Conservation (phyloP, 2,888 invertebrate species). For the Clivina fossor region DNA sequence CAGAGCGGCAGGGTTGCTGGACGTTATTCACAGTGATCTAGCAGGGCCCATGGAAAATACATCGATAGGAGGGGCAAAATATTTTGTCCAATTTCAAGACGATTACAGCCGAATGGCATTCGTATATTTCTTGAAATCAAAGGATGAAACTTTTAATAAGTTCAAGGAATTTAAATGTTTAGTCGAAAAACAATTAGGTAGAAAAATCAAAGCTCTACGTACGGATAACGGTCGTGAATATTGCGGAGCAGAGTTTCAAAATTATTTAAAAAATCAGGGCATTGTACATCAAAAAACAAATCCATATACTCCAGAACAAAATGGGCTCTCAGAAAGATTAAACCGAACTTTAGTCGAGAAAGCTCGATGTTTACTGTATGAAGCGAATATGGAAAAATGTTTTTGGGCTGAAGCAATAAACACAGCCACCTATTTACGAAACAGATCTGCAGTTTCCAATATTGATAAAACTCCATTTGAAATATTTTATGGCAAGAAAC, state of each 20-base stretch:
- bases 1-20: slow-evolving; percentile 35
- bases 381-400: slow-evolving; percentile 29
- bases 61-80: slow-evolving; percentile 39
- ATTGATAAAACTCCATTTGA: slow-evolving; percentile 30
- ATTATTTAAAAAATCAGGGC: slow-evolving; percentile 31
- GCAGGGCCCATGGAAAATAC: slow-evolving; percentile 41
- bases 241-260: slow-evolving; percentile 16
- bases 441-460: background rate
- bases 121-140: slow-evolving; percentile 31
- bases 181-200: slow-evolving; percentile 29
- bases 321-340: slow-evolving; percentile 41
- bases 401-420: slow-evolving; percentile 44
- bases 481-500: slow-evolving; percentile 33
- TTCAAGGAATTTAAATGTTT: slow-evolving; percentile 27
- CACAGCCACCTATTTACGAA: slow-evolving; percentile 5
- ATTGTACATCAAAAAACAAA: slow-evolving; percentile 7
- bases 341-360: slow-evolving; percentile 42
- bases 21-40: slow-evolving; percentile 41
- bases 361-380: slow-evolving; percentile 33
- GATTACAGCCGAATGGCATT: slow-evolving; percentile 39
- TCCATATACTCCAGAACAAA: slow-evolving; percentile 41
- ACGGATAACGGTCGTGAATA: slow-evolving; percentile 36
- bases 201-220: slow-evolving; percentile 33
- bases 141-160: slow-evolving; percentile 14
- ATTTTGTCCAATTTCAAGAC: slow-evolving; percentile 45